Evolutionary conservation across 2,888 invertebrate species (phyloP).

Genomic region (Aproaerema taeniolella): DNA sequence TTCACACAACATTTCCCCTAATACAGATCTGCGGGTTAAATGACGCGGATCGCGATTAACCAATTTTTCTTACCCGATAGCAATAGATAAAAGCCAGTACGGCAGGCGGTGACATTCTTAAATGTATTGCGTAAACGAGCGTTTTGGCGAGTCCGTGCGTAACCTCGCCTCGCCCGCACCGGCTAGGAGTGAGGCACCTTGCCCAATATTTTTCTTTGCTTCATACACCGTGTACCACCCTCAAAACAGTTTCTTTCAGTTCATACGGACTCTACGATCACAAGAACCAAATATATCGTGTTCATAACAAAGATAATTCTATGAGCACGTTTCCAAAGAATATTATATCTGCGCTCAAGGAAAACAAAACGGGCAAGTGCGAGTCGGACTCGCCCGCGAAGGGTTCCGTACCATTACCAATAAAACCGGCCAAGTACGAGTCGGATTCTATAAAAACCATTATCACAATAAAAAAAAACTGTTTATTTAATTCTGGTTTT

Average conservation of each 20-base stretch:
- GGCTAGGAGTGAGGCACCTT: background rate
- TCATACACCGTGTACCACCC: background rate
- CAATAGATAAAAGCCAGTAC: constrained; percentile 7
- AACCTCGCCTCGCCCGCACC: constrained; percentile 1
- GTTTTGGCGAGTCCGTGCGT: constrained; percentile 9
- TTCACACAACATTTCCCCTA: background rate
- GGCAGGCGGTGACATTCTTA: constrained; percentile 9
- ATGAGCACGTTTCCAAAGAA: background rate
- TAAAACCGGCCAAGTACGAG: no score
- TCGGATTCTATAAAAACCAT: no score
- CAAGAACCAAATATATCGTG: background rate
- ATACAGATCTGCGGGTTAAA: background rate
- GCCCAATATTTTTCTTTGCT: constrained; percentile 11
- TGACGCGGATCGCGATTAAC: constrained; percentile 1
- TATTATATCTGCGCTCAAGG: background rate
- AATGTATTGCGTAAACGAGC: constrained; percentile 10
- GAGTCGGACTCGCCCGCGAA: no score
- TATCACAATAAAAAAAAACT: no score
- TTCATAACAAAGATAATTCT: background rate
- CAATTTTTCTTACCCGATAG: constrained; percentile 4
- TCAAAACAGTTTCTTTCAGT: background rate
- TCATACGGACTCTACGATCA: background rate
- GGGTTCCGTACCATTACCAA: no score
- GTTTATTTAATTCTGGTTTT: no score
- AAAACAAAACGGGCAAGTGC: no score